phyloP scores from a whole-genome alignment of 1,140 invertebrate species.

The Drosophila azteca region DNA sequence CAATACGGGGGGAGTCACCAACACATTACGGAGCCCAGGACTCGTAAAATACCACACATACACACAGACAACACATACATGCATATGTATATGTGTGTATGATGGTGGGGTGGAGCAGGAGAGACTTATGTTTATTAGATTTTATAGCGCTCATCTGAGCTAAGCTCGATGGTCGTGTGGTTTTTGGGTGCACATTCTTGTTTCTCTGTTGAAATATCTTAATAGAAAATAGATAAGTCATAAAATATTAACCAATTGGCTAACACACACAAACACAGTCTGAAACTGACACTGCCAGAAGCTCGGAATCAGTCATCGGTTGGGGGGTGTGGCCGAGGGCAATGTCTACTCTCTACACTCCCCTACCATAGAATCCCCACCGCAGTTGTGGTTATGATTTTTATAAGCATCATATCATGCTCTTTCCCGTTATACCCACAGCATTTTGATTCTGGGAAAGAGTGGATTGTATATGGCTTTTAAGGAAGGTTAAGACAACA shows the following conservation, averaged over 20 bases:
- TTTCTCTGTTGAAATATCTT: constrained; percentile 68
- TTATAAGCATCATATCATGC: constrained; percentile 39
- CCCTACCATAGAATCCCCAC: constrained; percentile 14
- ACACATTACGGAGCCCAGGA: constrained; percentile 21
- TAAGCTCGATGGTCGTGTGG: constrained; percentile 42
- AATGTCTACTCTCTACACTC: constrained; percentile 33
- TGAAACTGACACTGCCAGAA: neutral
- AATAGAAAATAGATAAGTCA: constrained; percentile 81
- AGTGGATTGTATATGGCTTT: neutral
- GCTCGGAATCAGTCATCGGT: constrained; percentile 53
- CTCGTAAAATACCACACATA: constrained; percentile 55
- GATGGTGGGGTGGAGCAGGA: constrained; percentile 6
- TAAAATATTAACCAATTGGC: constrained; percentile 75
- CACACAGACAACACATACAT: constrained; percentile 6
- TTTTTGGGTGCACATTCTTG: constrained; percentile 43
- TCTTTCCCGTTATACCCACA: constrained; percentile 10
- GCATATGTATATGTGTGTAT: constrained; percentile 15
- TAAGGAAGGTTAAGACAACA: neutral
- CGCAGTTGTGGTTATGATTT: constrained; percentile 71
- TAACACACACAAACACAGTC: constrained; percentile 23
- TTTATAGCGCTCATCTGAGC: constrained; percentile 57
- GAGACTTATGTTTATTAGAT: constrained; percentile 78
- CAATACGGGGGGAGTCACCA: neutral
- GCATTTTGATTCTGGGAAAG: neutral
- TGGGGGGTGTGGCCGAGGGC: constrained; percentile 1